Conservation (phyloP, 2,888 invertebrate genomes). For the Pandemis heparana region DNA sequence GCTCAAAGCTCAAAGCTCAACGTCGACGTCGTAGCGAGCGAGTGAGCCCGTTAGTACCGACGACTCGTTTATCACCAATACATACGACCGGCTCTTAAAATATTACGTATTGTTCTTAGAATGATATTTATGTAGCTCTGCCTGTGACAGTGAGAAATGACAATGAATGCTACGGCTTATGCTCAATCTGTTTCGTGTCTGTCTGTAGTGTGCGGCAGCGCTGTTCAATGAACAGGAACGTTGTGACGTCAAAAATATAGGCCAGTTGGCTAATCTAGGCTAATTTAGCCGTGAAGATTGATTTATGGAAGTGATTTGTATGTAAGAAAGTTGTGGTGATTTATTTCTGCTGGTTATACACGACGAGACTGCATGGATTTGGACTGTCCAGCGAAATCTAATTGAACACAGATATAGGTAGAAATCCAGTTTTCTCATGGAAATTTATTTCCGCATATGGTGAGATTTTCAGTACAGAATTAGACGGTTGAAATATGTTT, state of each 20-base stretch:
- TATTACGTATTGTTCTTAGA: conserved; percentile 42
- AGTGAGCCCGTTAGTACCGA: conserved; percentile 16
- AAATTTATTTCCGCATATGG: not conserved
- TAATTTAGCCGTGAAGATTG: conserved; percentile 1
- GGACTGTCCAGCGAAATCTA: not conserved
- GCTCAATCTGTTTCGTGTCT: conserved; percentile 29
- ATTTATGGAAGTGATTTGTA: conserved; percentile 1
- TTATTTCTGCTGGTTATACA: not conserved
- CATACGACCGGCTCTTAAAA: conserved; percentile 33
- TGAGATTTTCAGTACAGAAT: not conserved
- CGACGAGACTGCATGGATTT: not conserved
- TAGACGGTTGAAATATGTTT: not conserved
- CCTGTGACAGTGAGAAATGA: conserved; percentile 40
- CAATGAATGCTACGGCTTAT: conserved; percentile 13
- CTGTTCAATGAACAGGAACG: conserved; percentile 12
- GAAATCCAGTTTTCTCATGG: too few species aligned
- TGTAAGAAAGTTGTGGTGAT: not conserved
- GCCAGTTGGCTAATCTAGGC: not conserved
- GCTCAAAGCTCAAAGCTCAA: conserved; percentile 2
- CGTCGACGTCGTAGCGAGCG: not conserved
- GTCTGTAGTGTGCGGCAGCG: not conserved
- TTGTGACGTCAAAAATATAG: conserved; percentile 1
- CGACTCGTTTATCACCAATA: conserved; percentile 29
- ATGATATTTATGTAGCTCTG: conserved; percentile 40
- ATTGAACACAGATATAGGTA: not conserved